Base-by-base conservation (phyloP, 2,113 vertebrate genomes). In the Balaenoptera acutorostrata region DNA sequence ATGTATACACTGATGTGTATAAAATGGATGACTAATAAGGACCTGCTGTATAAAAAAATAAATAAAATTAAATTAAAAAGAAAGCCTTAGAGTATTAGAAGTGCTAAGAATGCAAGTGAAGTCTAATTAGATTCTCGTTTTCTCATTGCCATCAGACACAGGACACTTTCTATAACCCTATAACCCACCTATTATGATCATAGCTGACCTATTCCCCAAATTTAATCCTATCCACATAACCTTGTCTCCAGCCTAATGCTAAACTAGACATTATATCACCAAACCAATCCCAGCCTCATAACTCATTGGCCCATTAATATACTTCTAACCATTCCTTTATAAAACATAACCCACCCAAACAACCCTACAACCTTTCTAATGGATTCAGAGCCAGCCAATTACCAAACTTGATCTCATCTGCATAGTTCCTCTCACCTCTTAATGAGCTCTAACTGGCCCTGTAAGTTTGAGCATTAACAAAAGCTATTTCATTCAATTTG, bases 331-430 rank as follows among this genome's bases (percentile, higher is more conserved):
- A 96, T 92, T 94, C 75, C 49, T 96, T 90, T 95, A 97, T 97
- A 95, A 97, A 97, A 96, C 90, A 95, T 90, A 97, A 94, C 96
- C 88, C 90, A 93, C 87, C 89, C 97, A 97, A 92, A 96, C 90
- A 95, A 95, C 98, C 97, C 92, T 85, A 39, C 97, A 97, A 98
- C 97, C 96, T 97, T 97, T 97, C 68, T 97, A 97, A 98, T 98
- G 97, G 96, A 97, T 97, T 97, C 97, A 95, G 90, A 97, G 97
- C 49, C 63, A 96, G 63, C n/a, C 97, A 97, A 95, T 98, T 98
- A 98, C 92, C 44, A 93, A 98, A 97, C 46, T 82, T 97, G 86
- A 96, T 97, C 93, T 98, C 90, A 97, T 97, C 95, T 98, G 89
- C 94, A 97, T 97, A 96, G 83, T 97, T 95, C 33, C 86, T 88